phyloP scores from a whole-genome alignment of 2,797 vertebrate genomes.

The Erethizon dorsatum region DNA sequence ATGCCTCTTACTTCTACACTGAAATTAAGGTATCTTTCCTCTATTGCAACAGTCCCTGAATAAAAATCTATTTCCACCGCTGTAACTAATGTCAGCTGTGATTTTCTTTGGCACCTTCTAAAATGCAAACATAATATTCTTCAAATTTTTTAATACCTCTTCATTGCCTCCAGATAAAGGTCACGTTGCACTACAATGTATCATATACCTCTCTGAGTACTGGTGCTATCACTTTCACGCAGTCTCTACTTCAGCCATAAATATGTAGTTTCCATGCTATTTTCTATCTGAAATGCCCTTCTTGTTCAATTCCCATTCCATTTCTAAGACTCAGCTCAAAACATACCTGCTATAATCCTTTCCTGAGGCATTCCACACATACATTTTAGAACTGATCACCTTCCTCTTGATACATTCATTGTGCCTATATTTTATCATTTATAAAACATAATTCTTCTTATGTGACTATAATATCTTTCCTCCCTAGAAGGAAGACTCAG shows the following conservation, averaged over 20 bases:
- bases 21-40: neutral
- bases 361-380: neutral
- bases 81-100: neutral
- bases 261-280: neutral
- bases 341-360: neutral
- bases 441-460: neutral
- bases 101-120: neutral
- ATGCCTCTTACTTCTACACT: neutral
- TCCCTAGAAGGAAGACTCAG: neutral
- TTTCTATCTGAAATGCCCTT: neutral
- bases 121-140: neutral
- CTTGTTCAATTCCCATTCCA: neutral
- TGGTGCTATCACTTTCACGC: neutral
- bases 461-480: neutral
- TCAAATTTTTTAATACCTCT: neutral
- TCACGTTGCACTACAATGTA: neutral
- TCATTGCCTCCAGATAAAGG: neutral
- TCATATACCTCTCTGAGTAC: neutral
- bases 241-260: neutral
- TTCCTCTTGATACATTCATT: neutral
- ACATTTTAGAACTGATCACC: neutral
- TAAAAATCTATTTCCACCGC: neutral
- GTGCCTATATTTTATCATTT: neutral
- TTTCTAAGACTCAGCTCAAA: neutral
- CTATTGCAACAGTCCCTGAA: neutral